Percentiles rank a stretch among this genome's conserved stretches.
Conservation (phyloP, 2,888 invertebrate species). For the Phaedon cochleariae region DNA sequence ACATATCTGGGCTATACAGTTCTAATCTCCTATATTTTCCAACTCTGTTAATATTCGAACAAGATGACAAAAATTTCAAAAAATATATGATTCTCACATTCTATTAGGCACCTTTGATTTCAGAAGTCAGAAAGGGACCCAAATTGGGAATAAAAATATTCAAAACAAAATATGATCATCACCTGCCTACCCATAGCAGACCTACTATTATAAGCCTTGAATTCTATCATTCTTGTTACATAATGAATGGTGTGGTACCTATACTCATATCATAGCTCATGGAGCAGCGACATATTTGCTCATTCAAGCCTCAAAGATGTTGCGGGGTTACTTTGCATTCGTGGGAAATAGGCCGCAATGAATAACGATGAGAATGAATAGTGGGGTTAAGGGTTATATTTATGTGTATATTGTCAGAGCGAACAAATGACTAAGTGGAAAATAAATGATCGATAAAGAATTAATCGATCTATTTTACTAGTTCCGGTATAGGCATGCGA, state of each 20-base stretch:
- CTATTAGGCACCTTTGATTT: no score
- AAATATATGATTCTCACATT: no score
- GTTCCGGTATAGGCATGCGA: slow-evolving; percentile 19
- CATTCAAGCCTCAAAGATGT: slow-evolving; percentile 11
- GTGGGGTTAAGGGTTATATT: slow-evolving; percentile 36
- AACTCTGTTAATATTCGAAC: no score
- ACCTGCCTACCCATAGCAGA: no score
- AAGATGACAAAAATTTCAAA: no score
- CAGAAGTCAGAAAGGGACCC: no score
- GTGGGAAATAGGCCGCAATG: slow-evolving; percentile 33
- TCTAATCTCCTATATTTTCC: no score
- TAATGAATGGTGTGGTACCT: background rate
- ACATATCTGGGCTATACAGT: no score
- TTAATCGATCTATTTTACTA: slow-evolving; percentile 32
- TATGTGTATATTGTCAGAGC: slow-evolving; percentile 39
- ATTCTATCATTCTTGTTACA: no score
- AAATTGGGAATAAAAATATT: no score
- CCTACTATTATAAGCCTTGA: no score
- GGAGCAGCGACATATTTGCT: background rate
- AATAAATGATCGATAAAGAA: slow-evolving; percentile 39
- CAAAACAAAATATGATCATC: no score
- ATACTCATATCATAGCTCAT: background rate
- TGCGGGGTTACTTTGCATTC: slow-evolving; percentile 24
- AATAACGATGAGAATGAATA: slow-evolving; percentile 39
- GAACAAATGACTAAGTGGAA: slow-evolving; percentile 35